Conservation (phyloP, 2,113 vertebrate genomes). For the Gymnocephalus cernua region DNA sequence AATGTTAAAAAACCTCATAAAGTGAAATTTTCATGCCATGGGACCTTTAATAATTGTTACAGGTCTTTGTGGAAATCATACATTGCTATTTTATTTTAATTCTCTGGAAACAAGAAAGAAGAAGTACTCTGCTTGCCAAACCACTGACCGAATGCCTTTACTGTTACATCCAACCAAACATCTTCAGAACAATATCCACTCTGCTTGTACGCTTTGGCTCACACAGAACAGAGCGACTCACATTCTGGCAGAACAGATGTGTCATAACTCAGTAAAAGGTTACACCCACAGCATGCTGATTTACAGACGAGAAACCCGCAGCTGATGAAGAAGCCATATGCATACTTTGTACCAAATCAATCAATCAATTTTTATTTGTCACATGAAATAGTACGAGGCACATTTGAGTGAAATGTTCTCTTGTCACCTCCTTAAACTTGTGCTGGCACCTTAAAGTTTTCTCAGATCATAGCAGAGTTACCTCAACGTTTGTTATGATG, state of each 20-base stretch:
- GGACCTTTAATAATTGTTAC: too few species aligned
- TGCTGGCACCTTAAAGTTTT: background rate
- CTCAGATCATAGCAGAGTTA: background rate
- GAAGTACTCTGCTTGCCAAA: background rate
- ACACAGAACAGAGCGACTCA: slow-evolving; percentile 4
- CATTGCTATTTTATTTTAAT: background rate
- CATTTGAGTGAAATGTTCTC: too few species aligned
- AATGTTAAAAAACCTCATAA: too few species aligned
- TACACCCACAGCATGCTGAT: slow-evolving; percentile 35
- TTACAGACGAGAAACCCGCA: slow-evolving; percentile 25
- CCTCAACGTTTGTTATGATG: background rate
- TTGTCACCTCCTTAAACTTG: too few species aligned
- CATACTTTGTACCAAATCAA: background rate
- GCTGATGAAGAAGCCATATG: slow-evolving; percentile 9
- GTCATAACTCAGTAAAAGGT: slow-evolving; percentile 34
- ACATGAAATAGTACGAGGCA: too few species aligned
- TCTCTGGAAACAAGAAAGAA: background rate
- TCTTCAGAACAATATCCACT: background rate
- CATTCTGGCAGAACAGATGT: slow-evolving; percentile 38
- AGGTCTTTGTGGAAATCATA: background rate
- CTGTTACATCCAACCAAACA: background rate
- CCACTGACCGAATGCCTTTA: background rate
- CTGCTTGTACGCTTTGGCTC: slow-evolving; percentile 2
- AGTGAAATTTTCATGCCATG: too few species aligned
- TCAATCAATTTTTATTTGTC: too few species aligned